Conservation (phyloP, 2,888 invertebrate species). For the Dicycla oo region DNA sequence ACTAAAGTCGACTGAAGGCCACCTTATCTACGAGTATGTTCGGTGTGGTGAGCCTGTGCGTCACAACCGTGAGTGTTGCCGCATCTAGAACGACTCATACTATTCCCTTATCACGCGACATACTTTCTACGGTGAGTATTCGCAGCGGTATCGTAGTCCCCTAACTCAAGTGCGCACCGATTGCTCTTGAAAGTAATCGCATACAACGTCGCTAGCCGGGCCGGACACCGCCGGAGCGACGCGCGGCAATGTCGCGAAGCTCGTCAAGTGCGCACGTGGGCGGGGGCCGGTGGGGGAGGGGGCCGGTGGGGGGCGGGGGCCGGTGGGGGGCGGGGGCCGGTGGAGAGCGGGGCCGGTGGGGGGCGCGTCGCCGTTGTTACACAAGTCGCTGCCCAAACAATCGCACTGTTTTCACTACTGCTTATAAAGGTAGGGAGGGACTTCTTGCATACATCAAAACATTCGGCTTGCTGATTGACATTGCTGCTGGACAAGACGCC, state of each 20-base stretch:
- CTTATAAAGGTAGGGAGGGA: not conserved
- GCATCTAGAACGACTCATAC: not conserved
- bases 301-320: not conserved
- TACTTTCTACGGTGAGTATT: not conserved
- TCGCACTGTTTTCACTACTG: slow-evolving; percentile 11
- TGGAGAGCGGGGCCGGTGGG: not conserved
- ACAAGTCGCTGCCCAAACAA: slow-evolving; percentile 18
- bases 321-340: not conserved
- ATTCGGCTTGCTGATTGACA: not conserved
- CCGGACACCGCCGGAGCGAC: no score
- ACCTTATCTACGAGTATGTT: no score
- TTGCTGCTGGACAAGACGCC: not conserved
- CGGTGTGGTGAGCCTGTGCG: not conserved
- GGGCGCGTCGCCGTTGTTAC: not conserved
- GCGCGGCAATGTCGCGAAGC: no score
- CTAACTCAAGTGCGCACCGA: slow-evolving; percentile 1
- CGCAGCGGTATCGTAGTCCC: not conserved
- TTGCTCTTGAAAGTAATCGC: not conserved
- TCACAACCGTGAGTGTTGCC: not conserved
- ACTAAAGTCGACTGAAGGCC: not conserved
- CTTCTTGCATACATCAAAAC: not conserved
- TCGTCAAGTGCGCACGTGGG: not conserved
- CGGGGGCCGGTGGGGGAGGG: not conserved
- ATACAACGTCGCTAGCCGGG: not conserved
- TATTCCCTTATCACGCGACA: not conserved